Evolutionary conservation across 2,797 vertebrate genomes (phyloP).

Genomic region (Megalops cyprinoides): DNA sequence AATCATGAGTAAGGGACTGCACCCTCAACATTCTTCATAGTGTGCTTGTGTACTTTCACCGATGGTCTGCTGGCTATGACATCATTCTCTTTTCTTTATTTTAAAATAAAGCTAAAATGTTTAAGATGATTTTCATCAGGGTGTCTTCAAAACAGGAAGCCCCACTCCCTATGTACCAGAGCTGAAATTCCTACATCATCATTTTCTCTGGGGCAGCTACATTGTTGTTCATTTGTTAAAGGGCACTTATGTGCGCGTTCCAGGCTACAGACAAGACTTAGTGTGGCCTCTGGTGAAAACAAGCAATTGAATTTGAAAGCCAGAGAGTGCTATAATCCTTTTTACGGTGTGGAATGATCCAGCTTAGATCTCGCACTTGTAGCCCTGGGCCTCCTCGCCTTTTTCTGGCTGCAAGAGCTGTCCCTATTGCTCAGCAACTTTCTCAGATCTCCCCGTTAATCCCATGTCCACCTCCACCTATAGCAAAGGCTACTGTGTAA

Average conservation of each 20-base stretch:
- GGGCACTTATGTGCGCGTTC: neutral
- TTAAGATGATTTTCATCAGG: neutral
- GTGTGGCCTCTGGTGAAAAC: neutral
- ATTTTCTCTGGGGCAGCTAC: conserved; percentile 1
- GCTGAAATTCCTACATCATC: neutral
- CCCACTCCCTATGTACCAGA: neutral
- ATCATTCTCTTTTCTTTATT: neutral
- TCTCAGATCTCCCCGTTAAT: neutral
- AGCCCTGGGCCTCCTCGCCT: neutral
- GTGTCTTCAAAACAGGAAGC: neutral
- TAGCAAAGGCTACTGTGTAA: no score
- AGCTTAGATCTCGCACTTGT: neutral
- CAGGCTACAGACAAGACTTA: neutral
- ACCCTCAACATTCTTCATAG: neutral
- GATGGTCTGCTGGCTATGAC: neutral
- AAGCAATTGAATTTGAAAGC: conserved; percentile 2
- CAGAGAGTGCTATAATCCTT: neutral
- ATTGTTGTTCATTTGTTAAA: conserved; percentile 8
- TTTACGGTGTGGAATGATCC: neutral
- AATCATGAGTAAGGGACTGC: neutral
- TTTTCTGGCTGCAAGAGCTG: neutral
- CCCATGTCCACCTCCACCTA: neutral
- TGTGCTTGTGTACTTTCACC: no score
- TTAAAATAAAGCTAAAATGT: no score
- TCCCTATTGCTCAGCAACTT: neutral